Evolutionary conservation across 2,113 vertebrate genomes (phyloP).

Genomic region (Nothocercus nigrocapillus): DNA sequence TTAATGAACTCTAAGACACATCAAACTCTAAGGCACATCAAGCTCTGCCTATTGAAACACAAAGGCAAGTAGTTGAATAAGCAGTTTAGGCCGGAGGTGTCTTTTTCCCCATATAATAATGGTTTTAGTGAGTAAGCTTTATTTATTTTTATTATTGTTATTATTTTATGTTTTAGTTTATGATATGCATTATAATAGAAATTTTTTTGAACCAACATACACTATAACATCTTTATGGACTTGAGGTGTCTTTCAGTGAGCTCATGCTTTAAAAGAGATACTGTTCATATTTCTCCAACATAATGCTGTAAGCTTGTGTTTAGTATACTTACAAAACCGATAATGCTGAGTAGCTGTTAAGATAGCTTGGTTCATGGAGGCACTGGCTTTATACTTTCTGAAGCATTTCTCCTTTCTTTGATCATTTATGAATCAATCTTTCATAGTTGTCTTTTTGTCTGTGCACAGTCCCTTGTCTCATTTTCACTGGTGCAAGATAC

Average conservation of each 20-base stretch:
- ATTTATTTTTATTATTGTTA: background rate
- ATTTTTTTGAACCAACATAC: background rate
- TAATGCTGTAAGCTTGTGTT: background rate
- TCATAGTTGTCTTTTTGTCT: background rate
- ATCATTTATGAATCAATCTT: background rate
- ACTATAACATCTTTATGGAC: background rate
- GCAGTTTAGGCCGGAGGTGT: background rate
- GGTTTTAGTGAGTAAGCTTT: background rate
- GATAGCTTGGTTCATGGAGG: background rate
- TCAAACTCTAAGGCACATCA: background rate
- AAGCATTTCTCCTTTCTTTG: background rate
- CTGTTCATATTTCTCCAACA: background rate
- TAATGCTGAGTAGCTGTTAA: background rate
- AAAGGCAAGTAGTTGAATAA: background rate
- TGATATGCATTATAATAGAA: fast-evolving
- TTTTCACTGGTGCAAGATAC: background rate
- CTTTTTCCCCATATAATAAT: background rate
- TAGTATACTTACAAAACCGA: background rate
- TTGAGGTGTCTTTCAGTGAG: background rate
- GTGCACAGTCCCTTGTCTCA: background rate
- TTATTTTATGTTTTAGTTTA: background rate
- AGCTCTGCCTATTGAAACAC: background rate
- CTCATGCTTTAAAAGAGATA: background rate
- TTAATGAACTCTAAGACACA: background rate
- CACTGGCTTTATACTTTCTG: background rate